Percentiles rank a stretch among this genome's conserved stretches.
Conservation (phyloP, 1,140 invertebrate species). For the Zaprionus nigranus region DNA sequence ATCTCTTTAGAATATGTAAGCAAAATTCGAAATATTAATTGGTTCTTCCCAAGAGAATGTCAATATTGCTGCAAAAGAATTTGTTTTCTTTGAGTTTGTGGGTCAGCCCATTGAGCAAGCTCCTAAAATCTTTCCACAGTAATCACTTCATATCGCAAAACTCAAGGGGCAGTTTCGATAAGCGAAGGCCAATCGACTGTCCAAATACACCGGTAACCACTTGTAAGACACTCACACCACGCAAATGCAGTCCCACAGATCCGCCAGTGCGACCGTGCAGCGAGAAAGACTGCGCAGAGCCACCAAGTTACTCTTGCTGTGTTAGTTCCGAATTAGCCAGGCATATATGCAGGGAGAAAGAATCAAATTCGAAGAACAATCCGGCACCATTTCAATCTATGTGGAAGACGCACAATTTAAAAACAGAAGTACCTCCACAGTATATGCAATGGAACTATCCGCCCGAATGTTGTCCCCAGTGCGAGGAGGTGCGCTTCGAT, state of each 20-base stretch:
- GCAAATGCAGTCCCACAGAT: conserved; percentile 21
- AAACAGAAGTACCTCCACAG: not conserved
- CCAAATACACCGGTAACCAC: not conserved
- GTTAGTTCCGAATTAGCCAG: not conserved
- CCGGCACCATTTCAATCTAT: conserved; percentile 4
- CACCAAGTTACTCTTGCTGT: conserved; percentile 14
- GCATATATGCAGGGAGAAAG: not conserved
- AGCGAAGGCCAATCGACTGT: not conserved
- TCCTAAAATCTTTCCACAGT: not conserved
- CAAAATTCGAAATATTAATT: not conserved
- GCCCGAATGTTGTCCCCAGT: conserved; percentile 48
- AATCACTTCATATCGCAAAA: not conserved
- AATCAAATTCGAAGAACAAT: not conserved
- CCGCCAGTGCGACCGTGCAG: conserved; percentile 15
- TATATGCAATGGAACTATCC: conserved; percentile 31
- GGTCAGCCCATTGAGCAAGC: not conserved
- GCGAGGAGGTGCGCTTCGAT: conserved; percentile 50
- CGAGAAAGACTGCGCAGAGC: conserved; percentile 13
- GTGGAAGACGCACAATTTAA: conserved; percentile 30
- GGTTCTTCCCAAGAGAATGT: not conserved
- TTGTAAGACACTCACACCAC: not conserved
- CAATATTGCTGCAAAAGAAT: not conserved
- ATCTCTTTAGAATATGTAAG: not conserved
- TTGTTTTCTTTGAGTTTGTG: not conserved
- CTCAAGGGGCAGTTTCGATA: too few relatives aligned